Conservation (phyloP, 2,113 vertebrate genomes). For the Triplophysa rosa region DNA sequence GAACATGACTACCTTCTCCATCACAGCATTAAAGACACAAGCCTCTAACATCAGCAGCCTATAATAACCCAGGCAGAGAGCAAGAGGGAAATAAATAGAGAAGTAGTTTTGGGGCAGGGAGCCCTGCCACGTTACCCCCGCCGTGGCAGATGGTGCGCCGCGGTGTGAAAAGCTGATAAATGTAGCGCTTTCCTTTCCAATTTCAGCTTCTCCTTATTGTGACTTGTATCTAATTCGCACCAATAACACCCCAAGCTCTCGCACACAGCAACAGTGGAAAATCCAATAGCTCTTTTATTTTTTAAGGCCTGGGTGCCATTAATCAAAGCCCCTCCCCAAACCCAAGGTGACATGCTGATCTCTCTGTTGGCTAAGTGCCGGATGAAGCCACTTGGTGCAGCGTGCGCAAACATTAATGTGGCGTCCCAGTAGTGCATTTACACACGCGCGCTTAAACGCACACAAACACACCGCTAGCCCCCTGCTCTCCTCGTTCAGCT, state of each 20-base stretch:
- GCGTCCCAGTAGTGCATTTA: constrained; percentile 58
- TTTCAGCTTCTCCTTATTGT: constrained; percentile 37
- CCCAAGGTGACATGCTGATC: constrained; percentile 51
- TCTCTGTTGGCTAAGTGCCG: constrained; percentile 36
- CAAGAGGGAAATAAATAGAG: constrained; percentile 10
- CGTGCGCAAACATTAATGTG: constrained; percentile 56
- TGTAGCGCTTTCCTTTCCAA: constrained; percentile 44
- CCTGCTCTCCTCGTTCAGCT: background rate
- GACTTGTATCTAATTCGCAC: constrained; percentile 52
- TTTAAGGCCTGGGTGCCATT: constrained; percentile 47
- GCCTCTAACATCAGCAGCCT: background rate
- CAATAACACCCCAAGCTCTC: constrained; percentile 33
- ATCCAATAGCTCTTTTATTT: constrained; percentile 47
- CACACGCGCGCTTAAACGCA: constrained; percentile 39
- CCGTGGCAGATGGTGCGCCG: constrained; percentile 32
- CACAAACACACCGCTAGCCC: background rate
- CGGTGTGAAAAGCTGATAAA: constrained; percentile 44
- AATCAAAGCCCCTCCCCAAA: constrained; percentile 52
- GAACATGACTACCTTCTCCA: constrained; percentile 53
- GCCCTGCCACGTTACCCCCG: background rate
- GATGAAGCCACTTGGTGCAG: constrained; percentile 46
- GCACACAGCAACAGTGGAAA: constrained; percentile 31
- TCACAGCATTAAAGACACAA: background rate
- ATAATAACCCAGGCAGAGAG: background rate
- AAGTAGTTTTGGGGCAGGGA: background rate